Percentiles rank a stretch among this genome's conserved stretches.
phyloP scores from a whole-genome alignment of 2,797 vertebrate genomes.

The Phrynocephalus forsythii region DNA sequence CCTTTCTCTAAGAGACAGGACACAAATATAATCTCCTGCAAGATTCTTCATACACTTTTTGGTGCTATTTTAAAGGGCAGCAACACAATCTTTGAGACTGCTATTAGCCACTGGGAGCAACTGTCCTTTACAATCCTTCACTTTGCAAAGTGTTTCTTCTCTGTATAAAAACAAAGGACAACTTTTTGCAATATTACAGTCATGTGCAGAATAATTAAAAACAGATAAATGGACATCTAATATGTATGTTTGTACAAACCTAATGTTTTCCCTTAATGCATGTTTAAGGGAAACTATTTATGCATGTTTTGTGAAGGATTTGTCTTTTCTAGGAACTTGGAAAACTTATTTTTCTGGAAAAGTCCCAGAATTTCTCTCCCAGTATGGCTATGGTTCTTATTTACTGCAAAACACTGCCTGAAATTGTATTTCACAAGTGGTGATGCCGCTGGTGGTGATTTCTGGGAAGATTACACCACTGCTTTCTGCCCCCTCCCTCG shows the following conservation, averaged over 20 bases:
- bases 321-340: neutral
- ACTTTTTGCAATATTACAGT: neutral
- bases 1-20: neutral
- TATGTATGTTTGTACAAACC: neutral
- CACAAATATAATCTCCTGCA: neutral
- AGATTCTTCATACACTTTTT: neutral
- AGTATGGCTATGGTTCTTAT: neutral
- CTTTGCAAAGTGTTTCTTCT: neutral
- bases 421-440: neutral
- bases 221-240: slow-evolving; percentile 1
- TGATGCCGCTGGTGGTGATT: neutral
- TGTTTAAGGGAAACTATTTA: neutral
- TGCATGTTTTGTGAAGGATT: neutral
- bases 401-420: neutral
- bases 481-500: too few relatives aligned
- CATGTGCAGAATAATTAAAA: slow-evolving; percentile 17
- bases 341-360: too few relatives aligned
- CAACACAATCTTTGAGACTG: neutral
- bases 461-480: neutral
- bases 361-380: too few relatives aligned
- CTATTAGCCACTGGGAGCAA: neutral
- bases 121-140: neutral
- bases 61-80: neutral
- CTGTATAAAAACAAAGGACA: neutral
- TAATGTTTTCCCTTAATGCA: neutral